phyloP scores from a whole-genome alignment of 35 echinoderm and acorn worm genomes.

The Eucidaris tribuloides region DNA sequence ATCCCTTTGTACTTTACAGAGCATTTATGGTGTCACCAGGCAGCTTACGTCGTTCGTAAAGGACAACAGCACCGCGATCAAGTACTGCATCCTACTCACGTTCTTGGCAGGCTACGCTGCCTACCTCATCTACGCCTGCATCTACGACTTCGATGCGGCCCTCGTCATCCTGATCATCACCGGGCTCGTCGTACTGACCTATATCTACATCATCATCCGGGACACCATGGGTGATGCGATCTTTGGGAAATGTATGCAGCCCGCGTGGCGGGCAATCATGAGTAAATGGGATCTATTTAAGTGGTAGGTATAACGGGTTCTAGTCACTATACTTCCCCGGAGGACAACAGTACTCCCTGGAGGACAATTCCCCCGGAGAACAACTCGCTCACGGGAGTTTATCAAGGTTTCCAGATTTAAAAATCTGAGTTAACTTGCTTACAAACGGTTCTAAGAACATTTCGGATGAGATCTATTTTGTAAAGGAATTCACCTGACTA shows the following conservation, averaged over 20 bases:
- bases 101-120: constrained; percentile 36
- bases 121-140: constrained; percentile 60
- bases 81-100: neutral
- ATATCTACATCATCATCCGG: constrained; percentile 42
- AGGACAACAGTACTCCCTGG: neutral
- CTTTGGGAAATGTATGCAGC: neutral
- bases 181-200: neutral
- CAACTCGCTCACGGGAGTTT: neutral
- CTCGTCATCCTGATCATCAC: constrained; percentile 58
- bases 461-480: no score
- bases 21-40: no score
- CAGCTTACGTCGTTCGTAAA: no score
- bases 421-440: neutral
- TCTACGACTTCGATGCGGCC: constrained; percentile 53
- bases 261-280: neutral
- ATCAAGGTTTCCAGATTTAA: neutral
- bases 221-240: constrained; percentile 50
- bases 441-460: no score
- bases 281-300: constrained; percentile 49
- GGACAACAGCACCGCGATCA: constrained; percentile 20
- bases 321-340: neutral
- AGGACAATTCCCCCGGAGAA: neutral
- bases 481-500: neutral
- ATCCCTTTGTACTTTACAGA: no score
- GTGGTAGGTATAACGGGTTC: neutral